These are phyloP conservation scores for Ostrea denselamellosa DNA, from an alignment of 1,140 invertebrate species.

Conservation along the genomic window DNA sequence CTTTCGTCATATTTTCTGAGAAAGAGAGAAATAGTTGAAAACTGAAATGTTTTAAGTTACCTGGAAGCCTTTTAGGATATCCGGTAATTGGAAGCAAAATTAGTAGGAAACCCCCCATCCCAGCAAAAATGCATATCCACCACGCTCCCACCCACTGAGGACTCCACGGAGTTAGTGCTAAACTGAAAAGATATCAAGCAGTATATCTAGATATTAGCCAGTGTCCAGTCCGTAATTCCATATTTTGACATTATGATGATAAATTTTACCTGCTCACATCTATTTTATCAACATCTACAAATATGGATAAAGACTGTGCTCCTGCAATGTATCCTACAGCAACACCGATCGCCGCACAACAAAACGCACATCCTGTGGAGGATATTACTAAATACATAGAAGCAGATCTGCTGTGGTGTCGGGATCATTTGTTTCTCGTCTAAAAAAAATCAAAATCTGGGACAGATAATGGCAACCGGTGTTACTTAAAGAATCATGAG, in stretches of 20 bases:
- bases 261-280: slow-evolving; percentile 57
- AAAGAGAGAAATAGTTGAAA: too few relatives aligned
- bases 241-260: background rate
- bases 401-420: background rate
- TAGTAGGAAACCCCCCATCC: background rate
- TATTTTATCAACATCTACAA: slow-evolving; percentile 87
- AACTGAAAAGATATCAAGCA: background rate
- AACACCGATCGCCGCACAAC: slow-evolving; percentile 94
- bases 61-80: slow-evolving; percentile 27
- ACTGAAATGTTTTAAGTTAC: background rate
- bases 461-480: too few relatives aligned
- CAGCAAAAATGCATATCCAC: slow-evolving; percentile 40
- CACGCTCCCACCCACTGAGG: slow-evolving; percentile 42
- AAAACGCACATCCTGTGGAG: slow-evolving; percentile 82
- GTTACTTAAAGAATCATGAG: too few relatives aligned
- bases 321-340: slow-evolving; percentile 94
- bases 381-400: background rate
- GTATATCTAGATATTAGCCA: background rate
- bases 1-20: too few relatives aligned
- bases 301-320: slow-evolving; percentile 89
- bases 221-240: background rate
- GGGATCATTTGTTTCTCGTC: background rate
- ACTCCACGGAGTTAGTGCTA: background rate
- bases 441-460: too few relatives aligned
- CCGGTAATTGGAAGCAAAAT: slow-evolving; percentile 12